Evolutionary conservation across 2,888 invertebrate species (phyloP).

Genomic region (Torymus tubicola): DNA sequence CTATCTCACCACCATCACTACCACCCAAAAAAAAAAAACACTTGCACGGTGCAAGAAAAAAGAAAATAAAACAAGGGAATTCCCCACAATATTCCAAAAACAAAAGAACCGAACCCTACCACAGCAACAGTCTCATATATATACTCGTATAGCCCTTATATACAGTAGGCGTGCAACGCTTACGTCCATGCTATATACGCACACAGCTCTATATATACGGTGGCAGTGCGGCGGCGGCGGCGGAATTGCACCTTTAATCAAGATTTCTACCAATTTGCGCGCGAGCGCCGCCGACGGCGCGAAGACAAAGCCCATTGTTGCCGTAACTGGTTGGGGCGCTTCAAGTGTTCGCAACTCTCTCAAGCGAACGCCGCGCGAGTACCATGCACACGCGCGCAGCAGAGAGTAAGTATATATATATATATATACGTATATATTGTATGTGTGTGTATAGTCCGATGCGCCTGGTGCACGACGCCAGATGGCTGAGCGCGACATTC

Average conservation of each 20-base stretch:
- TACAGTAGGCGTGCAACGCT: no score
- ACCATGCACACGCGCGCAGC: background rate
- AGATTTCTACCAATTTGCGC: conserved; percentile 77
- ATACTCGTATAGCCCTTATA: no score
- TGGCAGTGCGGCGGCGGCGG: conserved; percentile 63
- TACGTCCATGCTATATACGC: conserved; percentile 65
- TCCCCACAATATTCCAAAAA: no score
- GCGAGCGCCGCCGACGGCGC: conserved; percentile 73
- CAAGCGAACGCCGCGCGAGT: conserved; percentile 38
- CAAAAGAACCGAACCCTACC: no score
- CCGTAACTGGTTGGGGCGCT: conserved; percentile 75
- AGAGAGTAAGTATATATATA: no score
- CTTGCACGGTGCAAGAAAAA: conserved; percentile 15
- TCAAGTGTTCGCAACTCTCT: conserved; percentile 75
- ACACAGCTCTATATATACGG: conserved; percentile 70
- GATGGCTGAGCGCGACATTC: conserved; percentile 49
- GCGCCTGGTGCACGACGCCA: conserved; percentile 60
- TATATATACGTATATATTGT: no score
- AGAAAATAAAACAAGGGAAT: no score
- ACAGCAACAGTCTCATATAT: no score
- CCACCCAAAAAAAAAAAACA: no score
- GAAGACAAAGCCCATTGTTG: conserved; percentile 77
- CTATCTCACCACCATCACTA: no score
- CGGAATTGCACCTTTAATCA: conserved; percentile 76
- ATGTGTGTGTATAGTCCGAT: conserved; percentile 61